Conservation (phyloP, 2,888 invertebrate species). For the Lymantria dispar region DNA sequence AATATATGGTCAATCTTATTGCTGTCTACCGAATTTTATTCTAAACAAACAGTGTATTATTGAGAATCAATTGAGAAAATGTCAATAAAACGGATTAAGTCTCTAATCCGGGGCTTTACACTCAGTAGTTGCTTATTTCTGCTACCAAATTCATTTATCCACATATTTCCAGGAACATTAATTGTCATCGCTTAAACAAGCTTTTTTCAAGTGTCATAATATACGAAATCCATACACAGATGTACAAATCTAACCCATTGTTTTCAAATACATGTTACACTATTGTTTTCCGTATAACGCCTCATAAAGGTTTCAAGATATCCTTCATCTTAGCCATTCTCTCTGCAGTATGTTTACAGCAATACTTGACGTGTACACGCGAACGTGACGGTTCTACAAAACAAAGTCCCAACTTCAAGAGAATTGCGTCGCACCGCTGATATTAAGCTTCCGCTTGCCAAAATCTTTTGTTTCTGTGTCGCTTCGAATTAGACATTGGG, state of each 20-base stretch:
- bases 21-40: too few relatives aligned
- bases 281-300: background rate
- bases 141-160: too few relatives aligned
- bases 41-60: too few relatives aligned
- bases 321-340: conserved; percentile 1
- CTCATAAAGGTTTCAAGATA: background rate
- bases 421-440: conserved; percentile 29
- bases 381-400: conserved; percentile 24
- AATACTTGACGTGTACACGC: conserved; percentile 28
- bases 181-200: background rate
- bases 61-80: too few relatives aligned
- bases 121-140: too few relatives aligned
- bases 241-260: background rate
- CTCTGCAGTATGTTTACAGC: conserved; percentile 20
- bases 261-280: background rate
- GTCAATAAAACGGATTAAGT: too few relatives aligned
- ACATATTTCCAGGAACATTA: too few relatives aligned
- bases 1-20: too few relatives aligned
- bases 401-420: conserved; percentile 29
- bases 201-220: background rate
- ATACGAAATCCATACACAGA: background rate
- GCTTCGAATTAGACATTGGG: conserved; percentile 2
- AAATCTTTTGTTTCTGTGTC: conserved; percentile 38
- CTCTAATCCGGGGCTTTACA: too few relatives aligned
- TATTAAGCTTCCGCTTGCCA: conserved; percentile 25